Percentiles rank a stretch among this genome's conserved stretches.
Evolutionary conservation across 2,888 invertebrate species (phyloP).

Genomic region (Dorcus parallelipipedus): DNA sequence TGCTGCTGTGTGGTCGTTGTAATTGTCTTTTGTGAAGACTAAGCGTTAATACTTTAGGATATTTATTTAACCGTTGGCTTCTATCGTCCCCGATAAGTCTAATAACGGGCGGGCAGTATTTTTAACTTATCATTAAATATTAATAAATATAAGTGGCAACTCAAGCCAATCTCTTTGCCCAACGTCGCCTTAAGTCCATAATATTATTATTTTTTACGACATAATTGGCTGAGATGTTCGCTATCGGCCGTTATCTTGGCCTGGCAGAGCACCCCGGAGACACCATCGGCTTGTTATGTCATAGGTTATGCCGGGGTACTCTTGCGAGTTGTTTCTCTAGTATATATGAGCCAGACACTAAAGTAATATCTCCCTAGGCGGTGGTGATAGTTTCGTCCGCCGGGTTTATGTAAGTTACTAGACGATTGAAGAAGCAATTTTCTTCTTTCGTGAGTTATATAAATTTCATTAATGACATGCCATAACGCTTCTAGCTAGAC

Average conservation of each 20-base stretch:
- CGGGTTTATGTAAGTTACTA: slow-evolving; percentile 20
- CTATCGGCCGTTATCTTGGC: slow-evolving; percentile 32
- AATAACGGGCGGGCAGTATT: not conserved
- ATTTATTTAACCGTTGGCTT: too few relatives aligned
- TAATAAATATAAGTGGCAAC: not conserved
- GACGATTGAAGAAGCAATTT: slow-evolving; percentile 15
- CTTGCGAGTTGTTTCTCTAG: slow-evolving; percentile 27
- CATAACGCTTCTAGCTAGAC: too few relatives aligned
- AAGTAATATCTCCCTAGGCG: slow-evolving; percentile 36
- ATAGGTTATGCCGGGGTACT: slow-evolving; percentile 30
- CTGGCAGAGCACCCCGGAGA: slow-evolving; percentile 29
- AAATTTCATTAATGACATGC: not conserved
- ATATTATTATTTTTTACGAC: slow-evolving; percentile 39
- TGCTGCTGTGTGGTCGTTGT: not conserved
- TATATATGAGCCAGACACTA: slow-evolving; percentile 35
- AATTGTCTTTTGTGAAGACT: not conserved
- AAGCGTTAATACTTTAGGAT: too few relatives aligned
- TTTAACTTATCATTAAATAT: not conserved
- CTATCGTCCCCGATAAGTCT: too few relatives aligned
- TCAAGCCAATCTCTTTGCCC: not conserved
- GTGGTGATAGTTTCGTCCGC: slow-evolving; percentile 26
- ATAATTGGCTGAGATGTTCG: slow-evolving; percentile 36
- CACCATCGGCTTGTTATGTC: slow-evolving; percentile 32
- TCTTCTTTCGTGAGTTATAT: not conserved
- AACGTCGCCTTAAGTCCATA: not conserved